Percentiles rank a stretch among this genome's conserved stretches.
phyloP scores from a whole-genome alignment of 2,797 vertebrate species.

The Falco biarmicus region DNA sequence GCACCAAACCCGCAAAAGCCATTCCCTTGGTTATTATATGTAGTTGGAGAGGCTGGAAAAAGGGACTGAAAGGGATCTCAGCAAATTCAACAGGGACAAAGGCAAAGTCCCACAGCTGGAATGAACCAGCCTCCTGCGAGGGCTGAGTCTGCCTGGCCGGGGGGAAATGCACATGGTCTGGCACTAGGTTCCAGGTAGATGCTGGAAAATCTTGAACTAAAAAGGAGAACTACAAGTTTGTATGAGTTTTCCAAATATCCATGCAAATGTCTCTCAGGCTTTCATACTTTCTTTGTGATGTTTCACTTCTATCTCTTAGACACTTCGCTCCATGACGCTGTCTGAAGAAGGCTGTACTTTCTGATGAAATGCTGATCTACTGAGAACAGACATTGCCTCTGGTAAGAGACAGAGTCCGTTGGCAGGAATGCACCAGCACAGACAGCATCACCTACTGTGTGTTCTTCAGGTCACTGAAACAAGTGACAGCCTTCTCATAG shows the following conservation, averaged over 20 bases:
- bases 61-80: background rate
- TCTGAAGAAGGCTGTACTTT: background rate
- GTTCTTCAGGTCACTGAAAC: background rate
- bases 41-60: background rate
- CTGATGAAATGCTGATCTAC: background rate
- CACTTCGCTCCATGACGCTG: fast-evolving
- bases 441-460: background rate
- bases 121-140: no score
- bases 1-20: background rate
- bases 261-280: background rate
- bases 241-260: background rate
- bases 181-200: background rate
- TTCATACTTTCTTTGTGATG: background rate
- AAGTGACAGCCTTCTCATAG: background rate
- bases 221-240: background rate
- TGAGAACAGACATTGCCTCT: background rate
- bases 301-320: background rate
- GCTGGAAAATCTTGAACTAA: background rate
- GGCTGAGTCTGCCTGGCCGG: background rate
- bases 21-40: background rate
- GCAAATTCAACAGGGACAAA: background rate
- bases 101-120: background rate
- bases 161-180: background rate
- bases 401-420: fast-evolving
- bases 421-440: background rate